Base-by-base conservation (phyloP, 2,113 vertebrate species). In the Cervus canadensis region DNA sequence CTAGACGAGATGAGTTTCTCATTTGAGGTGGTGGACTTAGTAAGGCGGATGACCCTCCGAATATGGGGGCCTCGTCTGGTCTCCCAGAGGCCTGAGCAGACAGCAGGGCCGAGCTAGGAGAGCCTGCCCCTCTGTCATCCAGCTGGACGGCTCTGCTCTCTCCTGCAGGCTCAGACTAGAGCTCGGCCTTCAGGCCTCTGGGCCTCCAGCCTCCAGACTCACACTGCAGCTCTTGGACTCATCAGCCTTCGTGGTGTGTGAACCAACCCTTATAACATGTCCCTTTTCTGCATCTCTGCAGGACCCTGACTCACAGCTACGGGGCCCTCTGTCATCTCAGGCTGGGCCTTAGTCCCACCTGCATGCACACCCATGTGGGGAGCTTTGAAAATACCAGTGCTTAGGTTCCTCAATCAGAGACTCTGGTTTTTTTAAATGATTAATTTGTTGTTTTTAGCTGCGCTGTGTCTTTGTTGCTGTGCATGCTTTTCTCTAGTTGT, bases 241-340 rank as follows among this genome's bases (percentile, higher is more conserved):
- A 2, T 43, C 52, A 45, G 7, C 16, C 36, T 76, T 40, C 0
- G 0, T 16, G 26, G 40, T 30, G 23, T 2, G 52, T 2, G 36
- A 25, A 40, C 40, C 67, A 25, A 0, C 43, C 36, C 67, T 89
- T 57, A 5, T 33, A 12, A 12, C 13, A 33, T 1, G 17, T 50
- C 78, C 28, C 28, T 52, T 40, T 43, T 57, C 50, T 30, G 50
- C 12, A 17, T 74, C 67, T 45, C 67, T 76, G 71, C 19, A 25
- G 28, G 56, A 17, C 36, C 17, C 36, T 6, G 26, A 7, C 48
- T 7, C 6, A 26, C 40, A 59, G 19, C 40, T 43, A 21, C 28
- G 2, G 40, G 36, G 12, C 36, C 54, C 17, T 13, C 5, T 30
- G 90, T 19, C 17, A 30, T 12, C 45, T 87, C 36, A 13, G 6